Evolutionary conservation across 2,113 vertebrate genomes (phyloP).

Genomic region (Brienomyrus brachyistius): DNA sequence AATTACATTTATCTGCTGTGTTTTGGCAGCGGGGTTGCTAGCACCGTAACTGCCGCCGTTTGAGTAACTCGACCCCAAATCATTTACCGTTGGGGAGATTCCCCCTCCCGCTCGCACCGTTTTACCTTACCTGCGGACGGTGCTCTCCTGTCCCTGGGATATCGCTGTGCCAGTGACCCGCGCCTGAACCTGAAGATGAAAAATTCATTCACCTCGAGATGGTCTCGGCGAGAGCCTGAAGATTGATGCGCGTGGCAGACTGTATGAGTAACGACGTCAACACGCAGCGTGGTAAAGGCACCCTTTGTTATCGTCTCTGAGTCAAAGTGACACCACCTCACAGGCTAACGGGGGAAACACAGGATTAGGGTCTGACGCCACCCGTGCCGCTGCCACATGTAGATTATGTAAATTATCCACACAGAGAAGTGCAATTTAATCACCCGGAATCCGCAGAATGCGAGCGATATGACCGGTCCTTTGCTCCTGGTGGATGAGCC

Average conservation of each 20-base stretch:
- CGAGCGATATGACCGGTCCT: conserved; percentile 43
- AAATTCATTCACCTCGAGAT: conserved; percentile 63
- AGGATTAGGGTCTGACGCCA: conserved; percentile 36
- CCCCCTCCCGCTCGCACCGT: conserved; percentile 20
- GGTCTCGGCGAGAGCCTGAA: conserved; percentile 47
- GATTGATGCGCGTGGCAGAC: conserved; percentile 58
- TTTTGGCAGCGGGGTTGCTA: conserved; percentile 14
- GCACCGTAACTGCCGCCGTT: conserved; percentile 20
- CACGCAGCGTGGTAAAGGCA: conserved; percentile 46
- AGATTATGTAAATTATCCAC: conserved; percentile 44
- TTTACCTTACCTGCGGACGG: conserved; percentile 48
- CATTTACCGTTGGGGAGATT: neutral
- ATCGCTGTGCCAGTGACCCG: conserved; percentile 46
- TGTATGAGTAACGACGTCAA: conserved; percentile 64
- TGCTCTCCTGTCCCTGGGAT: conserved; percentile 44
- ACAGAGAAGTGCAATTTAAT: conserved; percentile 24
- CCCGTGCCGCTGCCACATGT: conserved; percentile 28
- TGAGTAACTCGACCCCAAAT: conserved; percentile 28
- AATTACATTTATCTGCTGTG: neutral
- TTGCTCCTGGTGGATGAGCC: conserved; percentile 36
- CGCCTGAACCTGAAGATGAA: conserved; percentile 58
- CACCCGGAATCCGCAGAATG: conserved; percentile 21
- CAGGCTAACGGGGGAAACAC: conserved; percentile 55
- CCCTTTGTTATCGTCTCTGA: conserved; percentile 54
- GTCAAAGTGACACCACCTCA: conserved; percentile 48